Conservation (phyloP, 2,113 vertebrate species). For the Cephalopholis sonnerati region DNA sequence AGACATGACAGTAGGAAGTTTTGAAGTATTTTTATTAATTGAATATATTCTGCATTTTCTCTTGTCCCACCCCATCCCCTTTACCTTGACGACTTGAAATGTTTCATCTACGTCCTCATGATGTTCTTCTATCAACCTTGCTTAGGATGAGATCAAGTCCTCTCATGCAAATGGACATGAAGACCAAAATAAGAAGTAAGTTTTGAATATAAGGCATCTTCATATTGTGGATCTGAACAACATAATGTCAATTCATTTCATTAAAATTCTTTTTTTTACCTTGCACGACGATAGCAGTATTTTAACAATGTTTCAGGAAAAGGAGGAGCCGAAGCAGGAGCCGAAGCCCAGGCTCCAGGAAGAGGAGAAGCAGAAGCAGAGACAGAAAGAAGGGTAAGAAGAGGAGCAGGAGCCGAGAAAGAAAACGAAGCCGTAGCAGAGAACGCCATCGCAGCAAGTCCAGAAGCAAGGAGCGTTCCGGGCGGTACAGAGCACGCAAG, state of each 20-base stretch:
- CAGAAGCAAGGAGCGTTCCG: slow-evolving; percentile 91
- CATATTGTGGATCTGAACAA: neutral
- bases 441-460: slow-evolving; percentile 93
- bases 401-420: slow-evolving; percentile 92
- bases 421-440: slow-evolving; percentile 92
- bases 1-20: slow-evolving; percentile 88
- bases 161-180: slow-evolving; percentile 99
- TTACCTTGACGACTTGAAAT: slow-evolving; percentile 99
- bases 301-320: slow-evolving; percentile 85
- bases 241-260: neutral
- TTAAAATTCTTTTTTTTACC: neutral
- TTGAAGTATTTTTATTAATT: slow-evolving; percentile 88
- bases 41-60: slow-evolving; percentile 89
- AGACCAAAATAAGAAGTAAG: slow-evolving; percentile 98
- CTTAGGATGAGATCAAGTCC: slow-evolving; percentile 99
- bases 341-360: slow-evolving; percentile 90
- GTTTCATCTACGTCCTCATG: slow-evolving; percentile 98
- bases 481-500: slow-evolving; percentile 87
- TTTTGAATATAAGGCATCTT: slow-evolving; percentile 10
- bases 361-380: slow-evolving; percentile 91
- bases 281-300: slow-evolving; percentile 3
- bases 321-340: slow-evolving; percentile 91
- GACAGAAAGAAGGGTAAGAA: slow-evolving; percentile 93
- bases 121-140: slow-evolving; percentile 99
- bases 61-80: slow-evolving; percentile 95